These are phyloP conservation scores for Propithecus deckenii DNA, from an alignment of 2,797 vertebrate genomes.

Conservation along the genomic window DNA sequence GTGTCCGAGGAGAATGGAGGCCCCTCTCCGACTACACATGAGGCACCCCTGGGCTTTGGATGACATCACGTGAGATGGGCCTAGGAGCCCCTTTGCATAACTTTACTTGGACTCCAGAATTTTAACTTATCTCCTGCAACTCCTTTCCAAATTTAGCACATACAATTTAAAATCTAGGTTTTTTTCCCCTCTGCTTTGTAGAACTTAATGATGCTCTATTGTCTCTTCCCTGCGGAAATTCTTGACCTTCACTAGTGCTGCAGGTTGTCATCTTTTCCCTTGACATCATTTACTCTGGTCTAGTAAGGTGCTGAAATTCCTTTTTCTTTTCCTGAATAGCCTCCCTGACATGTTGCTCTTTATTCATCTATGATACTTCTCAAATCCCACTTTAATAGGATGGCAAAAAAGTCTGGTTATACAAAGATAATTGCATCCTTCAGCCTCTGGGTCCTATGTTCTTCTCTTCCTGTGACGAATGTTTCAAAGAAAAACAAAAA, in stretches of 20 bases:
- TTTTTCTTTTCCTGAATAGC: neutral
- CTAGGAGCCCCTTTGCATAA: neutral
- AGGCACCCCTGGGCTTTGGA: neutral
- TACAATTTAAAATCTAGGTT: neutral
- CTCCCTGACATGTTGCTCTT: neutral
- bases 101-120: neutral
- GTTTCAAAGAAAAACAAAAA: conserved; percentile 15
- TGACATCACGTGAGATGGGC: neutral
- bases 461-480: neutral
- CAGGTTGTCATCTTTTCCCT: neutral
- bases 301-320: neutral
- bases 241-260: neutral
- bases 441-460: neutral
- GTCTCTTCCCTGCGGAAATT: neutral
- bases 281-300: neutral
- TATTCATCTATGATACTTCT: neutral
- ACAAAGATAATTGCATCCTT: conserved; percentile 12
- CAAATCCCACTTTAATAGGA: neutral
- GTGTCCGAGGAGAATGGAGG: neutral
- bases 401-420: neutral
- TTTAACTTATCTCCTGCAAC: neutral
- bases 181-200: neutral
- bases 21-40: fast-evolving
- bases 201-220: neutral
- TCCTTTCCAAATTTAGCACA: neutral